These are phyloP conservation scores for Leucopsar rothschildi DNA, from an alignment of 2,113 vertebrate genomes.

Conservation along the genomic window DNA sequence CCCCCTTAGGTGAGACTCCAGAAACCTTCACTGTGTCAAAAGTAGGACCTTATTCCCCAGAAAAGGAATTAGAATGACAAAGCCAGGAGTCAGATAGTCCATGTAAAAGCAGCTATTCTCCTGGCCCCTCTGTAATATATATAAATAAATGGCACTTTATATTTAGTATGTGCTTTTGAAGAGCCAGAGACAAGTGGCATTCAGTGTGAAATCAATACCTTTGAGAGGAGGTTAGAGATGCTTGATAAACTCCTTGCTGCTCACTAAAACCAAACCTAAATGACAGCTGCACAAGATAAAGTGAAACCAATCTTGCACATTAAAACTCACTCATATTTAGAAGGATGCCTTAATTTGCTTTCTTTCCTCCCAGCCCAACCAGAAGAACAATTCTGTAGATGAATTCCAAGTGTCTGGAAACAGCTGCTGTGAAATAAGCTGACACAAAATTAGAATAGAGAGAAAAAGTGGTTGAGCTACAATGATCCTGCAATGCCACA, in stretches of 20 bases:
- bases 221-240: background rate
- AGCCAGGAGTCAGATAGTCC: background rate
- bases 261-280: slow-evolving; percentile 12
- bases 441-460: background rate
- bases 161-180: slow-evolving; percentile 25
- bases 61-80: background rate
- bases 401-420: background rate
- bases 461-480: background rate
- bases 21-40: background rate
- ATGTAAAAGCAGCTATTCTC: background rate
- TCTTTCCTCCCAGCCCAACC: background rate
- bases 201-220: slow-evolving; percentile 41
- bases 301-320: background rate
- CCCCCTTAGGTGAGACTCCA: background rate
- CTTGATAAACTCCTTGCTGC: background rate
- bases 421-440: background rate
- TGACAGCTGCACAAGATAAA: slow-evolving; percentile 26
- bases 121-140: background rate
- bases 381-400: background rate
- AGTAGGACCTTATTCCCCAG: background rate
- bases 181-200: slow-evolving; percentile 16
- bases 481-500: background rate
- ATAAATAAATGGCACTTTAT: slow-evolving; percentile 11
- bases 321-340: background rate
- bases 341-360: background rate